Conservation (phyloP, 2,797 vertebrate species). For the Otolemur crassicaudatus region DNA sequence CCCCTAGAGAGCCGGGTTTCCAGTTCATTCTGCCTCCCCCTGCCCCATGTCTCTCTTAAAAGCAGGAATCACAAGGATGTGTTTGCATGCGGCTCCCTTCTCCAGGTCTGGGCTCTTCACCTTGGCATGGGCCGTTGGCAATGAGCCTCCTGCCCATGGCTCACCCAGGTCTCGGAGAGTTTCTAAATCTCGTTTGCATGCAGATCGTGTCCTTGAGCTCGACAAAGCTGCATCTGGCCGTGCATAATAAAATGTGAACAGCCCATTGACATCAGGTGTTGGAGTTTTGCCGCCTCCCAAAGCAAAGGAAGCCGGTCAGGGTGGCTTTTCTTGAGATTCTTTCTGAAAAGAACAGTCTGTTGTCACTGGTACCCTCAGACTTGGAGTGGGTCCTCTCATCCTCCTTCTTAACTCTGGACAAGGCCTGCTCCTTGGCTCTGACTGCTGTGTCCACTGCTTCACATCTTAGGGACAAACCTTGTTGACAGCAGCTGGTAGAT, state of each 20-base stretch:
- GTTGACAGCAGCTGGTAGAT: not conserved
- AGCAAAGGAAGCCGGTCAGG: not conserved
- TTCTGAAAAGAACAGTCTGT: not conserved
- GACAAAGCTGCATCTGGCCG: not conserved
- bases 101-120: not conserved
- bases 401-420: not conserved
- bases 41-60: fast-evolving
- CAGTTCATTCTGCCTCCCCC: not conserved
- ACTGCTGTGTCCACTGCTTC: fast-evolving
- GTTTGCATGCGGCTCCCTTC: not conserved
- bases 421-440: not conserved
- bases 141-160: not conserved
- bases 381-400: not conserved
- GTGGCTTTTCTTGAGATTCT: not conserved
- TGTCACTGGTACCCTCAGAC: not conserved
- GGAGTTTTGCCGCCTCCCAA: not conserved
- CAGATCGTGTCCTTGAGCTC: not conserved
- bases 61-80: not conserved
- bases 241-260: not conserved
- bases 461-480: not conserved
- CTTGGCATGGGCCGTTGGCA: not conserved
- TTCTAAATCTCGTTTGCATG: not conserved
- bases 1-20: not conserved
- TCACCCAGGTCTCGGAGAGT: not conserved
- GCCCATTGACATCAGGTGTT: not conserved